phyloP scores from a whole-genome alignment of 2,797 vertebrate species.

The Xyrichtys novacula region DNA sequence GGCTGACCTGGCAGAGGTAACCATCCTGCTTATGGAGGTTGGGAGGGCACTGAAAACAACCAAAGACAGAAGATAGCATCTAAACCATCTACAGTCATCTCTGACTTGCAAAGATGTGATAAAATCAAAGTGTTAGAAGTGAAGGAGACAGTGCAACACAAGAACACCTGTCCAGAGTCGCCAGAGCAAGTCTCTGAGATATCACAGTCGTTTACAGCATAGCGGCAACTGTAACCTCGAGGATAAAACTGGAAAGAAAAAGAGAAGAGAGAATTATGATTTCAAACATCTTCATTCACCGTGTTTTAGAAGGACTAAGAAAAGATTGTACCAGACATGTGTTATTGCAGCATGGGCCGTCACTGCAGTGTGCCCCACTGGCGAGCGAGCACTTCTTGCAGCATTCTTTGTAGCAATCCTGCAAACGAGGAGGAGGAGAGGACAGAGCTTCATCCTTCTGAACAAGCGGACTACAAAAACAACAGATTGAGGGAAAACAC shows the following conservation, averaged over 20 bases:
- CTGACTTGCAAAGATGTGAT: not conserved
- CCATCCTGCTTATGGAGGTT: constrained; percentile 99
- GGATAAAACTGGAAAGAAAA: constrained; percentile 90
- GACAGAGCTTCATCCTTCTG: constrained; percentile 10
- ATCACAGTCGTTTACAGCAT: constrained; percentile 96
- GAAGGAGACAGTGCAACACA: constrained; percentile 15
- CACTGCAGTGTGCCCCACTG: constrained; percentile 96
- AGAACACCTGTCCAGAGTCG: constrained; percentile 94
- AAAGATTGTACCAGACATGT: constrained; percentile 90
- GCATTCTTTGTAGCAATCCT: constrained; percentile 96
- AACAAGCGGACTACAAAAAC: constrained; percentile 15
- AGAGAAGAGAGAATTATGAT: constrained; percentile 7
- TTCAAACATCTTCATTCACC: not conserved
- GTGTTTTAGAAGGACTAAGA: not conserved
- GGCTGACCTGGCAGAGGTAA: constrained; percentile 93
- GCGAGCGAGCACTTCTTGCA: constrained; percentile 99
- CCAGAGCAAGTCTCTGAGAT: constrained; percentile 96
- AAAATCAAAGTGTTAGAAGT: not conserved
- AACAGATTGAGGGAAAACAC: constrained; percentile 11
- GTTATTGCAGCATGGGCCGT: constrained; percentile 96
- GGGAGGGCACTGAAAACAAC: constrained; percentile 91
- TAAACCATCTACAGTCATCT: constrained; percentile 15
- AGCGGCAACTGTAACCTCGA: constrained; percentile 93
- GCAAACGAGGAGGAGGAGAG: constrained; percentile 38
- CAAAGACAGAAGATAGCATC: constrained; percentile 36